Base-by-base conservation (phyloP, 2,888 invertebrate species). In the Baronia brevicornis region DNA sequence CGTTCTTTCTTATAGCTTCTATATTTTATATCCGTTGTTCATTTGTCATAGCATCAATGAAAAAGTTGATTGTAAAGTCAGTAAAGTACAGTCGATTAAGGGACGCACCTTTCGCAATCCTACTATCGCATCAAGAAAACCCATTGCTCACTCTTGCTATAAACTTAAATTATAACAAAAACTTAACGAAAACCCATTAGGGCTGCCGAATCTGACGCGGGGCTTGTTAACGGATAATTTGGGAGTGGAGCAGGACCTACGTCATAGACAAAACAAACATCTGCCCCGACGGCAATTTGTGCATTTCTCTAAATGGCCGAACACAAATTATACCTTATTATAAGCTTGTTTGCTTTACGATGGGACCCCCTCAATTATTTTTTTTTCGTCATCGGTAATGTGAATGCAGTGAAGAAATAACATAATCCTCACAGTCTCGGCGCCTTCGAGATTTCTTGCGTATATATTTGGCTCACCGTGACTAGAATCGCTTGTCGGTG, bases 301-400 rank as follows among this genome's bases (percentile, higher is more conserved):
- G 77, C 80, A 80, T 82, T 82, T 82, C 82, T 82, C 82, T 82
- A 82, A 84, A 82, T 82, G 84, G 77, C 72, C 77, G 72, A 72
- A 65, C 80, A 78, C 82, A 82, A 84, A 84, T 84, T 84, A 84
- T 71, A 84, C 60, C 84, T 84, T 84, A 84, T 84, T 84, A 82
- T 84, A 82, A 82, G 82, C 82, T 82, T 84, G 84, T 84, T 84
- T 84, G 84, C 82, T 82, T 84, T 84, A 79, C 79, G 80, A 79
- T 60, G 79, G 77, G 63, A 74, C 79, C 79, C 82, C 82, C 63
- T 69, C 79, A 84, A 82, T 84, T 82, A 82, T 73, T 74, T 80
- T 82, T 43, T 80, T 79, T 78, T 70, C 70, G 61, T 69, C 71
- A 75, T 79, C 80, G 69, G 78, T 80, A 79, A 84, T 74, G 74